Evolutionary conservation across 1,140 invertebrate genomes (phyloP).

Genomic region (Caenorhabditis inopinata): DNA sequence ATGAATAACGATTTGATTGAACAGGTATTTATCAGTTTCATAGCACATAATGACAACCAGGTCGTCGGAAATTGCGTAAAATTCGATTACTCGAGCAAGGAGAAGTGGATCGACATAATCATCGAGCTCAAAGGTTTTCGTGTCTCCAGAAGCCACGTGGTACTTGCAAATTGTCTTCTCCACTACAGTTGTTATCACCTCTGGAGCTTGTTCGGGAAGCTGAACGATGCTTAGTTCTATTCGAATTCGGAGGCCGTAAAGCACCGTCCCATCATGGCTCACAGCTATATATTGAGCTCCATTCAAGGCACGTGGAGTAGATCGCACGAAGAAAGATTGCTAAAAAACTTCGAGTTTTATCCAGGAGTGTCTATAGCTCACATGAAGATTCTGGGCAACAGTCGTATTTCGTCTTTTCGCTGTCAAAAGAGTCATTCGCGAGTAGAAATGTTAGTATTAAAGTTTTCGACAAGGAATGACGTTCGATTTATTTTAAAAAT

Average conservation of each 20-base stretch:
- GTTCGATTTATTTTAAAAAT: too few species aligned
- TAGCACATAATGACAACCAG: not conserved
- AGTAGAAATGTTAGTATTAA: too few species aligned
- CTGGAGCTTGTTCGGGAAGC: not conserved
- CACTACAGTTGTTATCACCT: not conserved
- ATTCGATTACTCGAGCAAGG: not conserved
- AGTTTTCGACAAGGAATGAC: too few species aligned
- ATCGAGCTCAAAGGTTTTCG: not conserved
- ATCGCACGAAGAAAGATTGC: not conserved
- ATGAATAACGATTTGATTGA: not conserved
- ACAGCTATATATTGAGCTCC: not conserved
- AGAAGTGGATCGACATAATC: not conserved
- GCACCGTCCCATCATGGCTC: not conserved
- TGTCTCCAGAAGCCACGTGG: not conserved
- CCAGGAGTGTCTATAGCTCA: too few species aligned
- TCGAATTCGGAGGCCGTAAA: not conserved
- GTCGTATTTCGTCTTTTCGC: too few species aligned
- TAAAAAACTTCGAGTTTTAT: not conserved
- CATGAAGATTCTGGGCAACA: too few species aligned
- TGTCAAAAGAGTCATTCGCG: too few species aligned
- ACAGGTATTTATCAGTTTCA: not conserved
- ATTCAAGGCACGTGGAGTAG: not conserved
- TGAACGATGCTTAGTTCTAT: not conserved
- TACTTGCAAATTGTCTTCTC: constrained; percentile 8
- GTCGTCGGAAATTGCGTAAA: not conserved